phyloP scores from a whole-genome alignment of 2,888 invertebrate species.

The Torymus tubicola region DNA sequence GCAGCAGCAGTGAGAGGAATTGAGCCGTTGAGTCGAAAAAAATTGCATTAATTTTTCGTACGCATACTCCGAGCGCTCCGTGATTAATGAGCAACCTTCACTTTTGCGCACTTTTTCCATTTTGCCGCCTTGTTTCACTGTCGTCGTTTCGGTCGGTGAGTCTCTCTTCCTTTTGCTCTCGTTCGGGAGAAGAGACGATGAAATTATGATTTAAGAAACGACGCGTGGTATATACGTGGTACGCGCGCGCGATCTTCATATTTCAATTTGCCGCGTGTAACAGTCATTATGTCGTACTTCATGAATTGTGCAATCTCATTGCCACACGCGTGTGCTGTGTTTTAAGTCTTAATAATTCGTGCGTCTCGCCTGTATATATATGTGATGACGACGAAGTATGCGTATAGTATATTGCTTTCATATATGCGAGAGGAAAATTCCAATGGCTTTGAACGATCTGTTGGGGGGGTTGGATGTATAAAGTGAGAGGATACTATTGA shows the following conservation, averaged over 20 bases:
- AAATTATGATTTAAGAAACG: slow-evolving; percentile 34
- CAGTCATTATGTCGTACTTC: slow-evolving; percentile 38
- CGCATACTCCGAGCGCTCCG: not conserved
- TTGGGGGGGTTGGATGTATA: no score
- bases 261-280: slow-evolving; percentile 36
- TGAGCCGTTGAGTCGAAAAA: slow-evolving; percentile 44
- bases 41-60: slow-evolving; percentile 49
- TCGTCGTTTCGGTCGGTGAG: no score
- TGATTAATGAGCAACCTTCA: slow-evolving; percentile 49
- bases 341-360: slow-evolving; percentile 13
- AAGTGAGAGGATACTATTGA: no score
- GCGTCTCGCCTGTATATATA: not conserved
- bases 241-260: not conserved
- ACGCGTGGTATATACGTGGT: not conserved
- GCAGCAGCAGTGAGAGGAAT: slow-evolving; percentile 43
- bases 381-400: not conserved
- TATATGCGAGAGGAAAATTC: no score
- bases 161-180: not conserved
- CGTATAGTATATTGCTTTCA: no score
- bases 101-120: slow-evolving; percentile 33
- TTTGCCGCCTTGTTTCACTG: not conserved
- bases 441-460: no score
- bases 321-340: not conserved
- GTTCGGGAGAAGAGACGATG: slow-evolving; percentile 12
- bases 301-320: slow-evolving; percentile 19